These are phyloP conservation scores for Nemapogon koenigi DNA, from an alignment of 2,888 invertebrate species.

Conservation along the genomic window DNA sequence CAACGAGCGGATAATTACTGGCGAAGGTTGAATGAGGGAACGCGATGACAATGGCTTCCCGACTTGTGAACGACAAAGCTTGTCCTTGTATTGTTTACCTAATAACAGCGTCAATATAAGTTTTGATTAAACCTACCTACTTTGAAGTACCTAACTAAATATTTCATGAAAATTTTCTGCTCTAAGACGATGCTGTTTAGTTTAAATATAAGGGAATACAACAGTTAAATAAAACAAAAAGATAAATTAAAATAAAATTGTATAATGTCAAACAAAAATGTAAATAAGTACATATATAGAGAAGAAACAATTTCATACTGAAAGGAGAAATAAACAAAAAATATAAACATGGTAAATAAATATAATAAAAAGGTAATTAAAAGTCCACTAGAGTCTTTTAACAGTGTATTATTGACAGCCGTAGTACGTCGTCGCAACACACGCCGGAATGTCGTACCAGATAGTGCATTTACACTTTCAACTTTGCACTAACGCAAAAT, in stretches of 20 bases:
- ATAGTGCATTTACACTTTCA: conserved; percentile 99
- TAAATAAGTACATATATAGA: neutral
- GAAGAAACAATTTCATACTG: neutral
- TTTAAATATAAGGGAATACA: too few relatives aligned
- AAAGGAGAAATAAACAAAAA: conserved; percentile 13
- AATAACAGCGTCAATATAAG: too few relatives aligned
- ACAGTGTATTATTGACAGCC: neutral
- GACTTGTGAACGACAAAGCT: conserved; percentile 1
- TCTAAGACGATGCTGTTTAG: too few relatives aligned
- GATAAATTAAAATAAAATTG: too few relatives aligned
- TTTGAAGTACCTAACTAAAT: too few relatives aligned
- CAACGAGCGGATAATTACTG: conserved; percentile 29
- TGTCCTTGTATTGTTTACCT: conserved; percentile 16
- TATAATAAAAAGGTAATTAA: conserved; percentile 3
- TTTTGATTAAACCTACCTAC: too few relatives aligned
- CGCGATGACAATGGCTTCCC: conserved; percentile 33
- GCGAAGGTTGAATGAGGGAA: conserved; percentile 41
- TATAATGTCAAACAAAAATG: neutral
- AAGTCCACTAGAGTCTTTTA: neutral
- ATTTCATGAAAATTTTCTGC: too few relatives aligned
- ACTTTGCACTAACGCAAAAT: conserved; percentile 57
- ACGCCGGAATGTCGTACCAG: conserved; percentile 96
- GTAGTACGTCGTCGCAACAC: conserved; percentile 47
- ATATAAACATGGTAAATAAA: conserved; percentile 11
- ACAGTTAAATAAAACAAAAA: too few relatives aligned